These are phyloP conservation scores for Pammene aurita DNA, from an alignment of 2,888 invertebrate genomes.

Conservation along the genomic window DNA sequence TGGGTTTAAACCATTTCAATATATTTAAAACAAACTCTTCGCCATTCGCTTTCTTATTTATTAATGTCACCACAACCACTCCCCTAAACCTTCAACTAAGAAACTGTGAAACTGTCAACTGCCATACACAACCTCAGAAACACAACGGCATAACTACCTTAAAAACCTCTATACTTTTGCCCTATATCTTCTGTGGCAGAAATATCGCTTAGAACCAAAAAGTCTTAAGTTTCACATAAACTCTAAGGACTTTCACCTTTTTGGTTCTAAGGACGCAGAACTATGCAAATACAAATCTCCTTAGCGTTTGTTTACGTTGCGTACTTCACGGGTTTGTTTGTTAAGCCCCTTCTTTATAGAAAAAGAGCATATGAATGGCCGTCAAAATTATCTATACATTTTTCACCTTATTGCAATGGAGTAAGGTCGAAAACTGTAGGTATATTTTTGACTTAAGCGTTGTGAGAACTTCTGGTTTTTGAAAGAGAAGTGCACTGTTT, in stretches of 20 bases:
- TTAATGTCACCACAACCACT: slow-evolving; percentile 1
- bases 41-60: slow-evolving; percentile 2
- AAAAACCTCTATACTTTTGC: not conserved
- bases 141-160: not conserved
- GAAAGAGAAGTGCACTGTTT: slow-evolving; percentile 17
- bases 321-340: slow-evolving; percentile 35
- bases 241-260: not conserved
- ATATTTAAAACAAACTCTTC: not conserved
- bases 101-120: slow-evolving; percentile 22
- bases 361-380: not conserved
- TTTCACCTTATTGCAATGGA: not conserved
- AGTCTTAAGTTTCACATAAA: not conserved
- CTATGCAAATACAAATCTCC: slow-evolving; percentile 55
- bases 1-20: too few relatives aligned
- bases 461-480: not conserved
- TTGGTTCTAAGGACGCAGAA: slow-evolving; percentile 47
- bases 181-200: not conserved
- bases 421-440: not conserved
- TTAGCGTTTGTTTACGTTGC: slow-evolving; percentile 45
- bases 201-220: not conserved
- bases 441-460: not conserved
- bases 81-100: not conserved
- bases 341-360: slow-evolving; percentile 3
- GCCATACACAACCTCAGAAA: not conserved
- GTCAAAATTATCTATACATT: not conserved